Evolutionary conservation across 2,888 invertebrate species (phyloP), one percentile per base, ranked within the genome.

Genomic region (Cosmia trapezina): DNA sequence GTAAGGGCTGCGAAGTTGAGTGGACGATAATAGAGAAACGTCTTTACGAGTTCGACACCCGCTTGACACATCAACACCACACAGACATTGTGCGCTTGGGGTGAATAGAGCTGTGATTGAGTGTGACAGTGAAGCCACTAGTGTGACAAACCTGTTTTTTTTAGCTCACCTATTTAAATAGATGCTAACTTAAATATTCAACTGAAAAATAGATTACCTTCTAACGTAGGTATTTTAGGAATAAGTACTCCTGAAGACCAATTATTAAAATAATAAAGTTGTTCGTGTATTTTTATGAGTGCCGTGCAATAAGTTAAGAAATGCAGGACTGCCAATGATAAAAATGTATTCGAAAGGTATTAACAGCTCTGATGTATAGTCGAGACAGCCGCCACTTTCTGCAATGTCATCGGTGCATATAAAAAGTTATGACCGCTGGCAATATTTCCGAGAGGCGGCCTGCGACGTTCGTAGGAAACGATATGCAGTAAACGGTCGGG

Each of bases 401-500:
- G 96, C 96, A 94, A 94, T 95, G 96, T 96, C 96, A 96, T 95
- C 96, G 94, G 90, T 94, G 95, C 95, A 95, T 96, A 96, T 96
- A 96, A 96, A 96, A 96, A 96, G 96, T 96, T 96, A 96, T 96
- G 96, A 94, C 94, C 96, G 89, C 92, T 91, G 96, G 93, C 92
- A 94, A 96, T 96, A 96, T 96, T 96, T 95, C 92, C 91, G 91
- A 93, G 93, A 90, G 92, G 90, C 89, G 91, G 92, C 90, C 88
- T 75, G 49, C 72, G 87, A 83, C 87, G 88, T 89, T 89, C 88
- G 89, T 91, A 94, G 95, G 94, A 96, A 96, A 95, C 96, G 96
- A 96, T 96, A 96, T 96, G 96, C 96, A 96, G 96, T 96, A 96
- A 96, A 96, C 95, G 95, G 91, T 87, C 95, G 94, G 96, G 95